These are phyloP conservation scores for Brachypodius melanocephalos DNA, from an alignment of 2,113 vertebrate genomes.

Conservation along the genomic window DNA sequence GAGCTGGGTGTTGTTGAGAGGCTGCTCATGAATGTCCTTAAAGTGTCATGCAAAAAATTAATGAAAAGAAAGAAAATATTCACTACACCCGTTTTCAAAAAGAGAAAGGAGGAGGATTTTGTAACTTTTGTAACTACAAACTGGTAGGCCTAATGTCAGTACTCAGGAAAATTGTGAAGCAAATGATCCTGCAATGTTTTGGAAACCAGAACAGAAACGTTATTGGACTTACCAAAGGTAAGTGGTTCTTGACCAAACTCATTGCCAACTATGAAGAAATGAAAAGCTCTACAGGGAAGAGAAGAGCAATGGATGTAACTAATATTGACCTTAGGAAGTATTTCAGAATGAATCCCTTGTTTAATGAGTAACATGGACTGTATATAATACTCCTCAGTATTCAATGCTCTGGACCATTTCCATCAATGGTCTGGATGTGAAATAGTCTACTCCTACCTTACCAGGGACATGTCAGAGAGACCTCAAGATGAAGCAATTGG, in stretches of 20 bases:
- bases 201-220: not conserved
- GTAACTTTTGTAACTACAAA: not conserved
- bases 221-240: not conserved
- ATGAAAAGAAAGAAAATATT: not conserved
- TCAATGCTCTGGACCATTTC: not conserved
- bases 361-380: not conserved
- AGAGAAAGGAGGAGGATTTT: not conserved
- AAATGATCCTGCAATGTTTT: not conserved
- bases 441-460: not conserved
- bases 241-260: not conserved
- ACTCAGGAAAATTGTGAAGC: not conserved
- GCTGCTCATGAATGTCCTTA: not conserved
- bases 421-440: not conserved
- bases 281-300: not conserved
- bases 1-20: not conserved
- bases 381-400: not conserved
- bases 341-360: not conserved
- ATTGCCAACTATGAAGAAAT: not conserved
- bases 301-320: not conserved
- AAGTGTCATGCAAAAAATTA: not conserved
- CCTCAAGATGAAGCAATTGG: not conserved
- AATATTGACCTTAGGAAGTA: not conserved
- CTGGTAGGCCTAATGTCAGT: not conserved
- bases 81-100: accelerated
- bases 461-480: not conserved